Conservation (phyloP, 2,113 vertebrate genomes). For the Actenoides hombroni region DNA sequence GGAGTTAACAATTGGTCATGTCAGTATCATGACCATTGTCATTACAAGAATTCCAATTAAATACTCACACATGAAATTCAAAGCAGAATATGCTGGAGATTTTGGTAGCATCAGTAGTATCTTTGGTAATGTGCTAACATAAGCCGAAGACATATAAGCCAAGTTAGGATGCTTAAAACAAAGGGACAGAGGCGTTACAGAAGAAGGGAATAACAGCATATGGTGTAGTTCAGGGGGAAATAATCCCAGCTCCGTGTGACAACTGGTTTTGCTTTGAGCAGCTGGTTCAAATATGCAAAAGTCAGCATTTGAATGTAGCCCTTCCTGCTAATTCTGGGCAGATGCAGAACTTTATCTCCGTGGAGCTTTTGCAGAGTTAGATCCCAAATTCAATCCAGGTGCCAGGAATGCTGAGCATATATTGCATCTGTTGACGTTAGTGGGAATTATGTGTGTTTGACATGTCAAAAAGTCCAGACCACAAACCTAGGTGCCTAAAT, state of each 20-base stretch:
- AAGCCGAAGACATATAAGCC: background rate
- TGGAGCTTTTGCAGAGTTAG: background rate
- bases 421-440: background rate
- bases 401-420: background rate
- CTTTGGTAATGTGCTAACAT: background rate
- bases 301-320: background rate
- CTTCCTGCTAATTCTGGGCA: background rate
- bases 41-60: background rate
- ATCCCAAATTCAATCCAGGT: background rate
- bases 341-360: background rate
- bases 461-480: background rate
- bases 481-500: background rate
- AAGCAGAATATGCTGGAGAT: background rate
- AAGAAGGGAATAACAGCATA: background rate
- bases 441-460: background rate
- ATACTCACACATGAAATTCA: background rate
- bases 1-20: background rate
- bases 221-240: accelerated
- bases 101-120: background rate
- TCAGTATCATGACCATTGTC: background rate
- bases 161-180: background rate
- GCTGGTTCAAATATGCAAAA: background rate
- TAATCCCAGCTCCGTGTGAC: background rate
- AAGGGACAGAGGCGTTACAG: background rate
- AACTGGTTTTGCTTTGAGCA: background rate